Conservation (phyloP, 2,113 vertebrate genomes). For the Gavia stellata region DNA sequence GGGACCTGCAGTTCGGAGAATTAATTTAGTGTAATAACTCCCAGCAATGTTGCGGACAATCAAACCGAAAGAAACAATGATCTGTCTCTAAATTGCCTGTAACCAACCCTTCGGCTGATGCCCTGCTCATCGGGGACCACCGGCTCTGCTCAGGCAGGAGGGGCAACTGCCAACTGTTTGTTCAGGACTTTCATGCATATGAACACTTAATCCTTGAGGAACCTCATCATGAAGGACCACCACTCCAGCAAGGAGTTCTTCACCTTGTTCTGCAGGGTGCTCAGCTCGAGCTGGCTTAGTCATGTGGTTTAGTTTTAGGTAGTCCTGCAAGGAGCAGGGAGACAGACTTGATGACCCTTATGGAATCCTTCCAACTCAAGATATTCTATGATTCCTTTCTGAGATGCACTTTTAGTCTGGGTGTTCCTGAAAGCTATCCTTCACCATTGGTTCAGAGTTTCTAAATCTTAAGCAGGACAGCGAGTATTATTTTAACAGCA, state of each 20-base stretch:
- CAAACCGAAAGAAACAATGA: neutral
- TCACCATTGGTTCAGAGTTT: neutral
- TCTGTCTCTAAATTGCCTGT: neutral
- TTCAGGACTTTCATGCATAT: fast-evolving
- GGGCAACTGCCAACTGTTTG: neutral
- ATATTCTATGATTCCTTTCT: neutral
- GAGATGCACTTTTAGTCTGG: neutral
- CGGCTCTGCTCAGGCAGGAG: neutral
- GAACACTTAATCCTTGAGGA: neutral
- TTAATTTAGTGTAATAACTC: neutral
- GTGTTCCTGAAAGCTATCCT: neutral
- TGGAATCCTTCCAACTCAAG: neutral
- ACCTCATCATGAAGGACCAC: fast-evolving
- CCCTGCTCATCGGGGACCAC: fast-evolving
- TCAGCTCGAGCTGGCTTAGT: neutral
- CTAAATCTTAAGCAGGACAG: neutral
- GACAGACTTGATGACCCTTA: neutral
- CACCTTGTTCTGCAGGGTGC: fast-evolving
- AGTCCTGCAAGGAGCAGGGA: neutral
- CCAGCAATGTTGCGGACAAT: neutral
- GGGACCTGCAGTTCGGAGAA: neutral
- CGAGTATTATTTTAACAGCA: neutral
- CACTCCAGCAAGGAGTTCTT: neutral
- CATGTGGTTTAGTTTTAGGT: neutral
- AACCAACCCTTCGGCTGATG: neutral